Evolutionary conservation across 2,888 invertebrate genomes (phyloP).

Genomic region (Epinotia bilunana): DNA sequence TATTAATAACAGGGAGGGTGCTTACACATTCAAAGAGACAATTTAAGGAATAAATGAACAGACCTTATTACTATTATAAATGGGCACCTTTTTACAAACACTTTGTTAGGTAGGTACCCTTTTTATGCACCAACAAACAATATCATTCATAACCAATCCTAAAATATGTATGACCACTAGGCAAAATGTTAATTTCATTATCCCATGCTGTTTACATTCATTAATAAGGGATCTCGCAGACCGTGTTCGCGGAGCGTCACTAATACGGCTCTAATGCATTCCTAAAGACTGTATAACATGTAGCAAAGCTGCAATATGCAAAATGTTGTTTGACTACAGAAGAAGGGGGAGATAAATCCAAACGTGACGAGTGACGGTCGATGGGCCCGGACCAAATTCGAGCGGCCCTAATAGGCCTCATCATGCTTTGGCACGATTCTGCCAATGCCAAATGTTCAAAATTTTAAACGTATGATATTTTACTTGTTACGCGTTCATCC

Average conservation of each 20-base stretch:
- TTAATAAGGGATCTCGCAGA: conserved; percentile 17
- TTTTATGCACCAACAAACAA: not conserved
- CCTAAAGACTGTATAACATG: conserved; percentile 45
- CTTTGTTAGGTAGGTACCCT: not conserved
- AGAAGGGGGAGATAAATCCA: conserved; percentile 66
- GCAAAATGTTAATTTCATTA: conserved; percentile 3
- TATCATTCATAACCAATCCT: not conserved
- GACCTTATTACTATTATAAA: too few relatives aligned
- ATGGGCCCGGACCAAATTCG: conserved; percentile 64
- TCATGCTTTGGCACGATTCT: conserved; percentile 77
- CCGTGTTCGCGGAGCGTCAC: conserved; percentile 8
- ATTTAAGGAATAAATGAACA: too few relatives aligned
- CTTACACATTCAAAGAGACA: not conserved
- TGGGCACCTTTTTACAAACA: not conserved
- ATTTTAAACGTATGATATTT: conserved; percentile 69
- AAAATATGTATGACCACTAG: conserved; percentile 12
- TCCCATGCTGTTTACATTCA: conserved; percentile 22
- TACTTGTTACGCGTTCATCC: conserved; percentile 61
- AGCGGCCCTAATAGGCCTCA: conserved; percentile 79
- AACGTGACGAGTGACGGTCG: conserved; percentile 74
- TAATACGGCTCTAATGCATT: conserved; percentile 24
- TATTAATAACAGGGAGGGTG: not conserved
- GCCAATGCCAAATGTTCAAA: conserved; percentile 71
- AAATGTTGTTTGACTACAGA: conserved; percentile 57
- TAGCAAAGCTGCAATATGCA: conserved; percentile 52